Conservation (phyloP, 2,113 vertebrate species). For the Nasalis larvatus region DNA sequence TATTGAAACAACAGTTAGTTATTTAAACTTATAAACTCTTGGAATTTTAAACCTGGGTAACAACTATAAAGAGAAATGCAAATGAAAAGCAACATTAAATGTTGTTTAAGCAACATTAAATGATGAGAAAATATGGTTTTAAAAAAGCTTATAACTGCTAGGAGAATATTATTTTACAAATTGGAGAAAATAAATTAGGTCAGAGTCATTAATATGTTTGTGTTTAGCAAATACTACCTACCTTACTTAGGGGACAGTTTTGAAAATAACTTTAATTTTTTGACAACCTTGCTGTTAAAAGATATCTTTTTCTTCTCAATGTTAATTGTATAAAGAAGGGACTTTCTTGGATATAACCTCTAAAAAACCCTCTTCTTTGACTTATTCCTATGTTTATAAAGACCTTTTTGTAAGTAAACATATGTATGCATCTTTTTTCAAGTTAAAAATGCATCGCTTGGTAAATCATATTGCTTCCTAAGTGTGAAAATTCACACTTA, state of each 20-base stretch:
- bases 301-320: not conserved
- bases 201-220: not conserved
- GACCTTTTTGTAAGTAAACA: not conserved
- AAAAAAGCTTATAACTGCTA: not conserved
- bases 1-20: not conserved
- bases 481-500: not conserved
- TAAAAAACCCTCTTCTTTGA: not conserved
- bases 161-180: slow-evolving; percentile 7
- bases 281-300: not conserved
- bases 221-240: not conserved
- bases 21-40: slow-evolving; percentile 21
- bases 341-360: not conserved
- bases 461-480: not conserved
- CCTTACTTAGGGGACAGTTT: not conserved
- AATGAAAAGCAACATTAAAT: not conserved
- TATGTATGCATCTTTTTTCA: not conserved
- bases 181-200: not conserved
- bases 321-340: not conserved
- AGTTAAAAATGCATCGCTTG: not conserved
- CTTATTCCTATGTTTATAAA: not conserved
- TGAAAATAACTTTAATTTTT: not conserved
- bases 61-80: not conserved
- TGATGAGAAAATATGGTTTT: not conserved
- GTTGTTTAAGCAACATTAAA: not conserved
- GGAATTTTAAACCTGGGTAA: not conserved